Evolutionary conservation across 2,888 invertebrate species (phyloP).

Genomic region (Pseudolycoriella hygida): DNA sequence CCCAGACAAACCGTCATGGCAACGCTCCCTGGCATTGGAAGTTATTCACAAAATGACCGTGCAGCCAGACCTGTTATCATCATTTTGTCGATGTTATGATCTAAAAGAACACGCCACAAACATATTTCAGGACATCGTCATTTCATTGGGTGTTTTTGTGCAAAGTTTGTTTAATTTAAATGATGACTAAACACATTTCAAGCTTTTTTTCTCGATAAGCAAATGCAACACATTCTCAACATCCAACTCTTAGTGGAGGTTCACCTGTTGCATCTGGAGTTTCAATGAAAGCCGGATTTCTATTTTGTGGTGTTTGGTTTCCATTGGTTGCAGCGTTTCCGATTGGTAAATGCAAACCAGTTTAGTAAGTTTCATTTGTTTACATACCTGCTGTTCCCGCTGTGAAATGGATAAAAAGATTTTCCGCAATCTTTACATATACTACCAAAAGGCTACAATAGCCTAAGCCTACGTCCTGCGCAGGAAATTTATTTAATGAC

Average conservation of each 20-base stretch:
- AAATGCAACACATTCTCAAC: conserved; percentile 8
- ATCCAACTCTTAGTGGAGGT: conserved; percentile 9
- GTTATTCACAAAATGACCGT: conserved; percentile 88
- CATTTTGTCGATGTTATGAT: conserved; percentile 92
- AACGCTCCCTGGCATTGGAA: conserved; percentile 85
- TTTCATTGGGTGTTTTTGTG: conserved; percentile 82
- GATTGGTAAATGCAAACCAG: conserved; percentile 72
- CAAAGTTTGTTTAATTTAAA: too few relatives aligned
- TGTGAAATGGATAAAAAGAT: too few relatives aligned
- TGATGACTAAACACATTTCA: too few relatives aligned
- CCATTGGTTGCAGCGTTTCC: conserved; percentile 74
- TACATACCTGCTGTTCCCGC: too few relatives aligned
- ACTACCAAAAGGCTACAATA: too few relatives aligned
- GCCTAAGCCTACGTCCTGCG: too few relatives aligned
- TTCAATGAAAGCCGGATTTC: conserved; percentile 79
- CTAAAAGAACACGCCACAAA: conserved; percentile 85
- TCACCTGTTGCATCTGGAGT: conserved; percentile 44
- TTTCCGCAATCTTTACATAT: too few relatives aligned
- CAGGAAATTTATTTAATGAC: too few relatives aligned
- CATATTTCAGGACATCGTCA: conserved; percentile 88
- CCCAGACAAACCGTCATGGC: conserved; percentile 93
- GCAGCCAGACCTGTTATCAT: conserved; percentile 66
- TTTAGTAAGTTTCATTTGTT: conserved; percentile 53
- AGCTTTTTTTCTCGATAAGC: too few relatives aligned
- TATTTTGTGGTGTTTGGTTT: conserved; percentile 82